Evolutionary conservation across 2,888 invertebrate genomes (phyloP).

Genomic region (Lamellibrachia columna): DNA sequence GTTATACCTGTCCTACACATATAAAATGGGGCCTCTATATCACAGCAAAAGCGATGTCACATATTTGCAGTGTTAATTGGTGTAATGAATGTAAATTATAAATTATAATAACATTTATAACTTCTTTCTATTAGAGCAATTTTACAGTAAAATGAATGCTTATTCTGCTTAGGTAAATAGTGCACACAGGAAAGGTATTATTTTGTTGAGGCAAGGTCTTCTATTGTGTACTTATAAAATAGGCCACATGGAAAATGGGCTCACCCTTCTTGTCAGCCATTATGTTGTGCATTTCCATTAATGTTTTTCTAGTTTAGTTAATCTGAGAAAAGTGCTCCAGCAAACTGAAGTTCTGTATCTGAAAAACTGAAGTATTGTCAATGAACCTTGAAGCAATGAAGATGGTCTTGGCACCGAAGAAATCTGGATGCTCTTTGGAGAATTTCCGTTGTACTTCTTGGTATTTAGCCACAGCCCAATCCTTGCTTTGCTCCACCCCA

Average conservation of each 20-base stretch:
- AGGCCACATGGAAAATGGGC: not conserved
- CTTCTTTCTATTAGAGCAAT: not conserved
- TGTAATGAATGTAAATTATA: no score
- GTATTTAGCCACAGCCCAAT: constrained; percentile 47
- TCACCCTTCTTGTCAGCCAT: not conserved
- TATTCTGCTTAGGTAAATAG: no score
- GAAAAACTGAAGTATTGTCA: not conserved
- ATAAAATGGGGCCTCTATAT: no score
- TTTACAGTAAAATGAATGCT: not conserved
- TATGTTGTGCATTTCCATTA: not conserved
- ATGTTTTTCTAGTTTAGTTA: not conserved
- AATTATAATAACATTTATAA: no score
- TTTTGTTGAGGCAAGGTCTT: not conserved
- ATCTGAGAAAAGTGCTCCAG: not conserved
- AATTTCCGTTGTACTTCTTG: constrained; percentile 46
- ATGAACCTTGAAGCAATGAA: constrained; percentile 32
- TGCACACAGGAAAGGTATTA: not conserved
- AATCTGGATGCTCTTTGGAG: constrained; percentile 46
- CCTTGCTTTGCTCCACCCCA: constrained; percentile 43
- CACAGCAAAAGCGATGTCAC: no score
- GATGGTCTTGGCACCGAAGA: constrained; percentile 52
- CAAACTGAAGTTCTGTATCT: not conserved
- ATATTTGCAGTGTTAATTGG: no score
- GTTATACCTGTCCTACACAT: no score
- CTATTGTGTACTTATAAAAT: not conserved